A percentile compares a stretch with the other conserved stretches of the same genome.
Conservation (phyloP, 2,797 vertebrate genomes). For the Silurus aristotelis region DNA sequence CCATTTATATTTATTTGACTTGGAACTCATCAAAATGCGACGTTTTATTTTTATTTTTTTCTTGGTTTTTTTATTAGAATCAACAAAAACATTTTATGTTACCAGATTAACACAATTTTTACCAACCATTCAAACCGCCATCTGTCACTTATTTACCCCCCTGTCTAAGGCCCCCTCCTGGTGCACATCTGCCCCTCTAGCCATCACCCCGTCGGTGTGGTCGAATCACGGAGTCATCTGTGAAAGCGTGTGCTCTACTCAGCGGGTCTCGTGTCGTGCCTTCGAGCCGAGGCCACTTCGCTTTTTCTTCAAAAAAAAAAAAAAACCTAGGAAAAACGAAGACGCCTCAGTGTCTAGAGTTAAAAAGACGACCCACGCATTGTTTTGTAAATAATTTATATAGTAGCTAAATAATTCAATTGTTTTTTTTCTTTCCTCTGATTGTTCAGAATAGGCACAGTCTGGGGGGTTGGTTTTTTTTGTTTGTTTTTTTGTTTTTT, state of each 20-base stretch:
- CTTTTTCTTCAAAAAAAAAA: conserved; percentile 45
- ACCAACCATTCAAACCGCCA: no score
- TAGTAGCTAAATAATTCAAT: conserved; percentile 57
- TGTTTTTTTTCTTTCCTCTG: conserved; percentile 46
- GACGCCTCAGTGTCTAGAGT: conserved; percentile 49
- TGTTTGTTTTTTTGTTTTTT: conserved; percentile 23
- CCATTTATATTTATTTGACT: no score
- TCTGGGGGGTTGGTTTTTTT: conserved; percentile 29
- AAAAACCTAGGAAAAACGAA: conserved; percentile 33
- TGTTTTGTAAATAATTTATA: conserved; percentile 62
- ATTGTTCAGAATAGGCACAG: conserved; percentile 55
- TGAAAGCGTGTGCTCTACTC: conserved; percentile 22
- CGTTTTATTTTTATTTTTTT: no score
- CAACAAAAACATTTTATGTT: no score
- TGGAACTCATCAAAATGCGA: no score
- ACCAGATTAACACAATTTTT: no score
- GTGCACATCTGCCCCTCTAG: conserved; percentile 15
- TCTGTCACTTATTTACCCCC: no score
- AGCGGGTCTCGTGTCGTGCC: conserved; percentile 60
- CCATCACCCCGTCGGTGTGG: conserved; percentile 39
- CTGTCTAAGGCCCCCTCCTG: conserved; percentile 6
- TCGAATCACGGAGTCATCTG: conserved; percentile 37
- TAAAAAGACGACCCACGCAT: conserved; percentile 47
- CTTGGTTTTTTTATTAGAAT: no score
- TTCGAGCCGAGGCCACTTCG: conserved; percentile 53